Percentiles rank a stretch among this genome's conserved stretches.
Evolutionary conservation across 2,888 invertebrate species (phyloP).

Genomic region (Petrolisthes manimaculis): DNA sequence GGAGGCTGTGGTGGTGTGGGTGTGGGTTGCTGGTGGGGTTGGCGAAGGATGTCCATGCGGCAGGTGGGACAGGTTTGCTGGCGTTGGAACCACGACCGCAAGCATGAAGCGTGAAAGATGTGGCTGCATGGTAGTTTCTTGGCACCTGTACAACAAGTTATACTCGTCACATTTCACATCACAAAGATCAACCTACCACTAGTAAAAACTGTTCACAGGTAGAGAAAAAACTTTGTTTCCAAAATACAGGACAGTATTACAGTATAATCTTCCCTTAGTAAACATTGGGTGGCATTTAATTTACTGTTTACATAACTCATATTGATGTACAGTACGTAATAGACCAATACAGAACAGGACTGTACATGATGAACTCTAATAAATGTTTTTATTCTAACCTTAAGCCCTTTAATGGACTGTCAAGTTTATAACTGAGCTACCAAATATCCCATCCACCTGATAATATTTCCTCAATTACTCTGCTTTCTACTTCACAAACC

Average conservation of each 20-base stretch:
- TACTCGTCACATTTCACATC: background rate
- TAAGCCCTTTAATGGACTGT: too few species aligned
- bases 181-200: background rate
- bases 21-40: constrained; percentile 66
- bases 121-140: constrained; percentile 99
- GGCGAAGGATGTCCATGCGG: constrained; percentile 84
- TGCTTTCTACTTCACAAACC: background rate
- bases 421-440: too few species aligned
- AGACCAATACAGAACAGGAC: too few species aligned
- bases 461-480: background rate
- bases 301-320: background rate
- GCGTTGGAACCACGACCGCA: constrained; percentile 99
- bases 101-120: constrained; percentile 97
- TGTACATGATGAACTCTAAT: too few species aligned
- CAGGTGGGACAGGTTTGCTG: constrained; percentile 99
- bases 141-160: constrained; percentile 74
- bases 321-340: too few species aligned
- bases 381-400: too few species aligned
- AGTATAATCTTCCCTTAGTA: too few species aligned
- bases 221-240: too few species aligned
- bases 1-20: constrained; percentile 66
- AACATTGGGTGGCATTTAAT: background rate
- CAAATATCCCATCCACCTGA: background rate
- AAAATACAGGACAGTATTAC: too few species aligned
- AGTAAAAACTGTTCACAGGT: too few species aligned